Conservation (phyloP, 2,113 vertebrate genomes). For the Corydoras sp. region DNA sequence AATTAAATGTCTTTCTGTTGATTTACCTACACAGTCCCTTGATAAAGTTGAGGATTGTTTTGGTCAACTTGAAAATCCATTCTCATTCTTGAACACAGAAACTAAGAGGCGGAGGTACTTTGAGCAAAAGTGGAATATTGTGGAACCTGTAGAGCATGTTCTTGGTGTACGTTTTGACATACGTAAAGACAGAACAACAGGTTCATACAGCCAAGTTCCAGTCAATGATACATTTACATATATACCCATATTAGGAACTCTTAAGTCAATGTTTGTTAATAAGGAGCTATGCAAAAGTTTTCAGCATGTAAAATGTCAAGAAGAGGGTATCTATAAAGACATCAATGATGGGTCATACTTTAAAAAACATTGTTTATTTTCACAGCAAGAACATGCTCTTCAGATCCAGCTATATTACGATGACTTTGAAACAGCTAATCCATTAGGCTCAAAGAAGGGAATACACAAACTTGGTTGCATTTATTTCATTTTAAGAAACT, state of each 20-base stretch:
- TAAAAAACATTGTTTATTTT: slow-evolving; percentile 1
- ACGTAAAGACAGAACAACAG: slow-evolving; percentile 2
- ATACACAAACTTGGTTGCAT: slow-evolving; percentile 31
- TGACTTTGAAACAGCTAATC: slow-evolving; percentile 12
- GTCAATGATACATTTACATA: not conserved
- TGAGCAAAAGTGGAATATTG: slow-evolving; percentile 22
- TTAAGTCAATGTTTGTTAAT: not conserved
- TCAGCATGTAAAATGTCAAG: not conserved
- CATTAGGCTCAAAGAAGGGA: not conserved
- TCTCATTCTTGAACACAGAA: slow-evolving; percentile 11
- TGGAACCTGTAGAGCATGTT: slow-evolving; percentile 16
- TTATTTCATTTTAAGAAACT: slow-evolving; percentile 35
- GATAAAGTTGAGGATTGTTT: slow-evolving; percentile 8
- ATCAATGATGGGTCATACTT: slow-evolving; percentile 15
- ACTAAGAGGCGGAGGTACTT: slow-evolving; percentile 16
- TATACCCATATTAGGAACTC: not conserved
- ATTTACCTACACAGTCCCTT: not conserved
- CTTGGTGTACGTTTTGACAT: slow-evolving; percentile 9
- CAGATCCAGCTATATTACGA: slow-evolving; percentile 25
- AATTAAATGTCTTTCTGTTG: not conserved
- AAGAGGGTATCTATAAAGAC: not conserved
- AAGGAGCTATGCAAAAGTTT: not conserved
- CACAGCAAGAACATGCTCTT: slow-evolving; percentile 4
- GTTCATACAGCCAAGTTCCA: slow-evolving; percentile 5
- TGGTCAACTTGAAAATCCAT: slow-evolving; percentile 12